Conservation (phyloP, 2,113 vertebrate genomes). For the Prunella fulvescens region DNA sequence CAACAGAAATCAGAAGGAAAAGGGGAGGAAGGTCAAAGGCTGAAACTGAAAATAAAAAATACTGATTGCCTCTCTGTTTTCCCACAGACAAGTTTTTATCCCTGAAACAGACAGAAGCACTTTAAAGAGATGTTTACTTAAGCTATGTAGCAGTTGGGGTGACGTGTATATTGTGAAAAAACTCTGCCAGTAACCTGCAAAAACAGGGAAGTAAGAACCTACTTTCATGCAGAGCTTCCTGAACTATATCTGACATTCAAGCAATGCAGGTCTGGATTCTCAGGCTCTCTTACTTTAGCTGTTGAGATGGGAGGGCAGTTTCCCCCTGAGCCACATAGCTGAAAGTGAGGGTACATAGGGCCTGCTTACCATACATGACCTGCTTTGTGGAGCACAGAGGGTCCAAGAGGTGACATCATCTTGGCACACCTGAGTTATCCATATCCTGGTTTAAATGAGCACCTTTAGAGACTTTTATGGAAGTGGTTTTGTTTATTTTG, state of each 20-base stretch:
- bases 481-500: not conserved
- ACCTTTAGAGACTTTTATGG: not conserved
- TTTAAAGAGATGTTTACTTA: not conserved
- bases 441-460: not conserved
- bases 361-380: not conserved
- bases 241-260: not conserved
- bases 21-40: not conserved
- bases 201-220: not conserved
- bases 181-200: not conserved
- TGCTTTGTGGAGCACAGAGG: fast-evolving
- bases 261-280: not conserved
- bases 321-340: not conserved
- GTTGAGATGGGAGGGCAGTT: not conserved
- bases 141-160: not conserved
- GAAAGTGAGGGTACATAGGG: not conserved
- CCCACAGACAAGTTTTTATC: not conserved
- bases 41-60: not conserved
- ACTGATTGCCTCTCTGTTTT: not conserved
- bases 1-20: not conserved
- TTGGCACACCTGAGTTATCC: not conserved
- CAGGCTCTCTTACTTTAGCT: not conserved
- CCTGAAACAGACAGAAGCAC: not conserved
- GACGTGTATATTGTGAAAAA: not conserved
- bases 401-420: not conserved
- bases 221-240: not conserved